phyloP scores from a whole-genome alignment of 2,113 vertebrate species.

The Toxostoma redivivum region DNA sequence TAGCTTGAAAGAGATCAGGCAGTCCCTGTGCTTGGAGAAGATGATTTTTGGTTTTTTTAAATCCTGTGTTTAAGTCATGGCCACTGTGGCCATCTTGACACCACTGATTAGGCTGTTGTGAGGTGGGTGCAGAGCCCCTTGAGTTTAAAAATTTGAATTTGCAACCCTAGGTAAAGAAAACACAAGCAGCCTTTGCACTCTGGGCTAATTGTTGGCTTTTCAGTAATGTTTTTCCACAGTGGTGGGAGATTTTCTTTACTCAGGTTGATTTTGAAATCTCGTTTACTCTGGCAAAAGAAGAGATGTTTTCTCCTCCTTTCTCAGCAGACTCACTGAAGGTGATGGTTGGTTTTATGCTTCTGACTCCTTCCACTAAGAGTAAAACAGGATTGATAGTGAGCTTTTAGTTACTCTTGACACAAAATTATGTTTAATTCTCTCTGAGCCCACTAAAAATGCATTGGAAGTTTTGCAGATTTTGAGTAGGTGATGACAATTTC shows the following conservation, averaged over 20 bases:
- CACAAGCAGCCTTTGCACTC: neutral
- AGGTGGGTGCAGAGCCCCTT: neutral
- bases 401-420: neutral
- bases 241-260: neutral
- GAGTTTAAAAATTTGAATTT: neutral
- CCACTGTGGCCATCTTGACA: neutral
- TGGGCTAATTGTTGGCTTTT: neutral
- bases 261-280: neutral
- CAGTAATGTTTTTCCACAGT: neutral
- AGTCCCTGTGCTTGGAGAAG: neutral
- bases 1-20: slow-evolving; percentile 2
- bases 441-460: neutral
- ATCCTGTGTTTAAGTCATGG: neutral
- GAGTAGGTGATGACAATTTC: neutral
- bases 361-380: neutral
- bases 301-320: neutral
- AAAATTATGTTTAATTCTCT: neutral
- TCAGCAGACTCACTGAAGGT: neutral
- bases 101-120: neutral
- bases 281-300: neutral
- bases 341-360: neutral
- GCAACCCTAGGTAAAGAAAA: neutral
- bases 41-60: neutral
- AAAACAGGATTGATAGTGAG: neutral
- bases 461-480: neutral